Conservation (phyloP, 2,797 vertebrate species). For the Hypotaenidia philippensis region DNA sequence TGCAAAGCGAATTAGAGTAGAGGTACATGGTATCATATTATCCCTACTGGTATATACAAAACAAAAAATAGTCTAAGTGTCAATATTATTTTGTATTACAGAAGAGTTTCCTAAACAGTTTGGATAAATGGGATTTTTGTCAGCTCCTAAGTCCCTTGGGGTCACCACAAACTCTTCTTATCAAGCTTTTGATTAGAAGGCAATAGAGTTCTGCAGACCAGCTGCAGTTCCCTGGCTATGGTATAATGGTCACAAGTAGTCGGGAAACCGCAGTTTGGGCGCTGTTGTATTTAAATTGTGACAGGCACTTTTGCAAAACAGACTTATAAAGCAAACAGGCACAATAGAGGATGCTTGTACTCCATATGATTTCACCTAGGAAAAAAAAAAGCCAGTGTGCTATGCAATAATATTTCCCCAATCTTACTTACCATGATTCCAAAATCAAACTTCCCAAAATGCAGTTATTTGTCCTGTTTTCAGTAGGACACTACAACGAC, state of each 20-base stretch:
- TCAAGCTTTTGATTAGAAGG: neutral
- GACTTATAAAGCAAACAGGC: neutral
- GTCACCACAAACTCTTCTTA: neutral
- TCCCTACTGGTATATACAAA: constrained; percentile 34
- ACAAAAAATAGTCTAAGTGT: neutral
- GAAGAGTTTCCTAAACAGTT: constrained; percentile 8
- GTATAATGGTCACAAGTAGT: neutral
- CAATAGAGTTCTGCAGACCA: neutral
- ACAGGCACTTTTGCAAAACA: constrained; percentile 23
- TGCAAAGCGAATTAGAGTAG: constrained; percentile 28
- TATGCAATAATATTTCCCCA: constrained; percentile 26
- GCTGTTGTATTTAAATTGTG: neutral
- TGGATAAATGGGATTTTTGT: constrained; percentile 1
- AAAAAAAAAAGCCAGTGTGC: neutral
- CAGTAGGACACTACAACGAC: neutral
- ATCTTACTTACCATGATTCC: neutral
- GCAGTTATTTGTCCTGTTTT: constrained; percentile 31
- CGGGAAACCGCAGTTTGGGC: neutral
- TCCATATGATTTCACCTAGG: neutral
- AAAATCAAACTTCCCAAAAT: constrained; percentile 16
- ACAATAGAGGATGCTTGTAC: neutral
- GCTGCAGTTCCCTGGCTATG: neutral
- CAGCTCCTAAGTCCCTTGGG: neutral
- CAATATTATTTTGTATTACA: constrained; percentile 46
- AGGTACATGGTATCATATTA: constrained; percentile 29